Base-by-base conservation (phyloP, 2,113 vertebrate species). In the Struthio camelus region DNA sequence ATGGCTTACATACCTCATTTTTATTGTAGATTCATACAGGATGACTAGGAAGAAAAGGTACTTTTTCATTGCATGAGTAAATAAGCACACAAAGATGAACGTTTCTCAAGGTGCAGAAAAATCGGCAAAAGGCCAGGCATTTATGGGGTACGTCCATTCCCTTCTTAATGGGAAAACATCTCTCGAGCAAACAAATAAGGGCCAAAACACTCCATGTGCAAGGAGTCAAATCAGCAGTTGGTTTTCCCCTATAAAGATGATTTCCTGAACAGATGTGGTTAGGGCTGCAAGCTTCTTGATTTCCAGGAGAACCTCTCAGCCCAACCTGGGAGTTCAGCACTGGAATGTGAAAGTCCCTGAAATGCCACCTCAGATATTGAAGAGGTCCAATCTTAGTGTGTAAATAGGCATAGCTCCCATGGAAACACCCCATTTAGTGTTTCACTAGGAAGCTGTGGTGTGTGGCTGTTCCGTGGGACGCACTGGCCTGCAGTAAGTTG, bases 1-100 rank as follows among this genome's bases (percentile, higher is more conserved):
- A 94, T 94, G 96, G 96, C 96, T 98, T 97, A 67, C 58, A 69
- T 36, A 87, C 90, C 94, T 97, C 96, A 96, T 95, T 98, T 98
- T 98, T 97, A 98, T 98, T 97, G 93, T 83, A 42, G 89, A 65
- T 97, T 94, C 54, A 10, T 72, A 87, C 87, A 67, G 14, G 8
- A 92, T 14, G 82, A 73, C 92, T 94, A 72, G 70, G 80, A 90
- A 81, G 90, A 81, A 97, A 96, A 95, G 86, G 42, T 51, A 87
- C 72, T 87, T 97, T 93, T 95, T 90, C 92, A 89, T 96, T 71
- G 79, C 77, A 25, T 27, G 82, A 95, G 90, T 91, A 96, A 97
- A 97, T 94, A 97, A 93, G 87, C 71, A 72, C 58, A 82, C 11
- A 77, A 85, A 89, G 90, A 94, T 75, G 64, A 90, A 44, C 48